phyloP scores from a whole-genome alignment of 2,888 invertebrate species.

The Eurytoma californica region DNA sequence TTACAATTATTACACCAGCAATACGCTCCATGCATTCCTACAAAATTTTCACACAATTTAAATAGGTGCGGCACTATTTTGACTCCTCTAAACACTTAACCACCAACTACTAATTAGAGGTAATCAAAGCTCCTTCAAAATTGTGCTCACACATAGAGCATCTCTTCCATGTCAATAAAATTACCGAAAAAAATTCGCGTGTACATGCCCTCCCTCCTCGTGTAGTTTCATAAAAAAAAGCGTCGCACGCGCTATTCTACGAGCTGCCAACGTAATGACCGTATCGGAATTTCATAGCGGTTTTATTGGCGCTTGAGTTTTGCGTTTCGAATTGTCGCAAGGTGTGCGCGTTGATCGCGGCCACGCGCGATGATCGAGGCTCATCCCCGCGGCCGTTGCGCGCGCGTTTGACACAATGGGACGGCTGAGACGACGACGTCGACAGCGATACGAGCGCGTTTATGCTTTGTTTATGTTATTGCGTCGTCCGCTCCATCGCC shows the following conservation, averaged over 20 bases:
- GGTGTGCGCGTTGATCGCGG: constrained; percentile 16
- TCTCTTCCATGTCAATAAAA: background rate
- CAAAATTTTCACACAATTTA: too few relatives aligned
- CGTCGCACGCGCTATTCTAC: background rate
- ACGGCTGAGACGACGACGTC: constrained; percentile 51
- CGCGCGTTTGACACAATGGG: background rate
- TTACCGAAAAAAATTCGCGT: background rate
- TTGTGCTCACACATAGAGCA: too few relatives aligned
- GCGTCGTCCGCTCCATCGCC: constrained; percentile 49
- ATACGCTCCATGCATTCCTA: too few relatives aligned
- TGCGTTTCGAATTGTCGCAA: constrained; percentile 28
- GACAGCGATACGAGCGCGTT: constrained; percentile 61
- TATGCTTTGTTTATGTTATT: constrained; percentile 64
- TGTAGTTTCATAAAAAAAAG: constrained; percentile 15
- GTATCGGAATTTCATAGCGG: constrained; percentile 47
- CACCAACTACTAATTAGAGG: too few relatives aligned
- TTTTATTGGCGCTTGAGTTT: constrained; percentile 26
- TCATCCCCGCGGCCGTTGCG: constrained; percentile 1
- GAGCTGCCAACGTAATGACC: constrained; percentile 29
- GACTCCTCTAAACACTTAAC: too few relatives aligned
- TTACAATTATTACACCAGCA: too few relatives aligned
- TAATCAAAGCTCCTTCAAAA: too few relatives aligned
- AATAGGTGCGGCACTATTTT: too few relatives aligned
- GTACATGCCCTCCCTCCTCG: background rate
- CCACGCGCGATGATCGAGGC: constrained; percentile 12